Base-by-base conservation (phyloP, 2,113 vertebrate genomes). In the Melanotaenia duboulayi region DNA sequence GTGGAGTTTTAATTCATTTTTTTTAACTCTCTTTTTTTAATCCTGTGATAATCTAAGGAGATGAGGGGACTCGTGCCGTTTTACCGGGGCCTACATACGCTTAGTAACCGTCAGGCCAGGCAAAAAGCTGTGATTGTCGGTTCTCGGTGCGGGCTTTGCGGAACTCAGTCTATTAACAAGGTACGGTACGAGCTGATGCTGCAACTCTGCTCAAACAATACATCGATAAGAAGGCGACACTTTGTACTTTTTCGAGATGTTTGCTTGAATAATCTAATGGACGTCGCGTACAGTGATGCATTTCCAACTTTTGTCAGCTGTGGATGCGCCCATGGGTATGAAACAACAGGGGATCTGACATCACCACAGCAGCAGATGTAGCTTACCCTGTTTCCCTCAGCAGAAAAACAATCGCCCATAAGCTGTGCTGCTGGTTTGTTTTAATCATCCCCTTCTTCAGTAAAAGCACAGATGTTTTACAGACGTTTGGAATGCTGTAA, bases 131-230 rank as follows among this genome's bases (percentile, higher is more conserved):
- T 67, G 69, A 28, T 52, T 69, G 77, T 87, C 70, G 85, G 83
- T 80, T 85, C 86, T 84, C 81, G 84, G 78, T 88, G 87, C 90
- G 86, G 89, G 71, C 84, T 92, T 85, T 87, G 87, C 84, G 92
- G 90, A 89, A 89, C 84, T 80, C 86, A 68, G 79, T 87, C 88
- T 24, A 61, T 60, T 17, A 80, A 61, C 74, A 91, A 92, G 92
- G 92, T 93, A 92, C 76, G 83, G 68, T 62, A 65, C 11, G 54
- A 81, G 64, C 64, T 67, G 75, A 49, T 56, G 57, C 77, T 64
- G 67, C 57, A 28, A 25, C 61, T 72, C 22, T 48, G 66, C 48
- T 81, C 52, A 0, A 71, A 70, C 2, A 70, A 68, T 57, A 22
- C 61, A 20, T 37, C 14, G 52, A 20, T 24, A 44, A 63, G 35